Base-by-base conservation (phyloP, 2,113 vertebrate genomes). In the Alligator sinensis region DNA sequence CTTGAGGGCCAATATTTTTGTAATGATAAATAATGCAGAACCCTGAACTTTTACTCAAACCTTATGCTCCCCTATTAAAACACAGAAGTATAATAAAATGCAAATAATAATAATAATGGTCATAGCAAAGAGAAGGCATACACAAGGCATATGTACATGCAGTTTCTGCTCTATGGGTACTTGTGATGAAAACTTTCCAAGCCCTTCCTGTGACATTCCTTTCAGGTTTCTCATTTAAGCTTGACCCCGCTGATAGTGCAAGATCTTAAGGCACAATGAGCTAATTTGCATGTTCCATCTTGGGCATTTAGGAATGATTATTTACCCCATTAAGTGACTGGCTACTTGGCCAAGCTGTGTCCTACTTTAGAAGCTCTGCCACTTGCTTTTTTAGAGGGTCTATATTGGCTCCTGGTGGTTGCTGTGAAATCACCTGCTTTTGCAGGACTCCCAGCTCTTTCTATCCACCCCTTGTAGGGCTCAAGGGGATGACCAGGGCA, bases 1-100 rank as follows among this genome's bases (percentile, higher is more conserved):
- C 15, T 81, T 95, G 63, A 89, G 21, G 12, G 38, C 28, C 83
- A 89, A 77, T 70, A 89, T 94, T 92, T 89, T 83, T 91, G 93
- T 54, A 34, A 28, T 19, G 54, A 90, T 63, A 94, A 88, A 72
- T 70, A 93, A 87, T 30, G 18, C 55, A 94, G 55, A 91, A 85
- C 62, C 64, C n/a, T 30, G 7, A 77, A 28, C 21, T 90, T 82
- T 47, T 77, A 12, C 28, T 86, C 28, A 86, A n/a, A 80, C 15
- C 0, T 5, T 59, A 12, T 61, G 4, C 11, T 1, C 2, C 5
- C 3, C 11, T 0, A 18, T 77, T 82, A 64, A 91, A 87, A 92
- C n/a, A 72, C 5, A 58, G 4, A 30, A 57, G 3, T 8, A 16
- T 80, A 3, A 61, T 84, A 84, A 12, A 28, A 28, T 1, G 1